A percentile compares a stretch with the other conserved stretches of the same genome.
Evolutionary conservation across 1,140 invertebrate species (phyloP).

Genomic region (Bombus breviceps): DNA sequence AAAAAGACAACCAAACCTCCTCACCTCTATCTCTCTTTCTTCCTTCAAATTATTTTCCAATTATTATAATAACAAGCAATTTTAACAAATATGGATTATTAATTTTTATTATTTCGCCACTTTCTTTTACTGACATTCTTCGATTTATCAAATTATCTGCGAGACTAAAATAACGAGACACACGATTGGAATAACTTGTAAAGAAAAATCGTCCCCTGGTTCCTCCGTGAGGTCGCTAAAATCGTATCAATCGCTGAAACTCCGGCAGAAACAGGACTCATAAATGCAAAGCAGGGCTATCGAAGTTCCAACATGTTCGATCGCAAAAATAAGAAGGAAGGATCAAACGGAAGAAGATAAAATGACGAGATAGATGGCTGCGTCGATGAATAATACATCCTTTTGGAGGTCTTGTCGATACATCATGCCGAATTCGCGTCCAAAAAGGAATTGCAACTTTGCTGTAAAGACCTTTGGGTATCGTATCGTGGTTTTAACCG

Average conservation of each 20-base stretch:
- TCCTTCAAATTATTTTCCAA: not conserved
- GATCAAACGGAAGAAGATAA: not conserved
- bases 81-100: too few species aligned
- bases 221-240: not conserved
- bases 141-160: not conserved
- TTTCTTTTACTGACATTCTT: not conserved
- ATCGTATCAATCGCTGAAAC: not conserved
- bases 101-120: not conserved
- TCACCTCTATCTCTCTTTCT: too few species aligned
- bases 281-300: constrained; percentile 6
- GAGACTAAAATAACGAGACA: not conserved
- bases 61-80: not conserved
- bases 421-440: constrained; percentile 60
- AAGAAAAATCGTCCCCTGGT: not conserved
- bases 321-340: not conserved
- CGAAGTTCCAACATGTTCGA: not conserved
- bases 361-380: constrained; percentile 59
- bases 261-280: not conserved
- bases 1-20: too few species aligned
- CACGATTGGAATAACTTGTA: not conserved
- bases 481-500: not conserved
- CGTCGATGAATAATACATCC: constrained; percentile 76
- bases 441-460: constrained; percentile 19
- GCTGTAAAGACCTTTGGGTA: constrained; percentile 1
- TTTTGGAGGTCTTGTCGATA: constrained; percentile 64